Base-by-base conservation (phyloP, 2,888 invertebrate species). In the Pherbina coryleti region DNA sequence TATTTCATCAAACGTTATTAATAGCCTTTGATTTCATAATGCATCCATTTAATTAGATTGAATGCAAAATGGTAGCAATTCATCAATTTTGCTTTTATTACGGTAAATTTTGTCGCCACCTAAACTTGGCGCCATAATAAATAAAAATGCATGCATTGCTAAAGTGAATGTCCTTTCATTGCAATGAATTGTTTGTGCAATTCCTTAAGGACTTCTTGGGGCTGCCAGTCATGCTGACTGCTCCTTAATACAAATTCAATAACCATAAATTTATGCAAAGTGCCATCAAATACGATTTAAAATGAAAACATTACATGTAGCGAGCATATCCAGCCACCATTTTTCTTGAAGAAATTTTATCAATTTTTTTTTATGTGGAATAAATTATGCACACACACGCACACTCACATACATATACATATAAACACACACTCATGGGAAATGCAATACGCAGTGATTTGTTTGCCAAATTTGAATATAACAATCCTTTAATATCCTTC, bases 181-280 rank as follows among this genome's bases (percentile, higher is more conserved):
- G 17, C 0, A 60, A 17, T 5, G 14, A 7, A 60, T 60, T 60
- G 25, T 25, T 60, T 31, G 19, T 31, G 25, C 28, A 60, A 60
- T 5, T 60, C 28, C 9, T 60, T 17, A 25, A 17, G 28, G 60
- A 25, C 5, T 28, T 28, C 28, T 28, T 60, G 25, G 60, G 25
- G 22, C 5, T 25, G 60, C 14, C 17, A 60, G 44, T 44, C 49
- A 44, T 66, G 14, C 25, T 31, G n/a, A 37, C 34, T 19, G 28
- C 60, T 37, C 17, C 28, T 69, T 72, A 74, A 60, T 51, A 76
- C 77, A 81, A 83, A 83, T 84, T 84, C 83, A 84, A 84, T 83
- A 84, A 81, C 76, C 82, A 81, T 80, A 83, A 84, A 83, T 83
- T 83, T 83, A 83, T 83, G 81, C 80, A 82, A 83, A 83, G 80